These are phyloP conservation scores for Hucho hucho DNA, from an alignment of 2,113 vertebrate species.

Conservation along the genomic window DNA sequence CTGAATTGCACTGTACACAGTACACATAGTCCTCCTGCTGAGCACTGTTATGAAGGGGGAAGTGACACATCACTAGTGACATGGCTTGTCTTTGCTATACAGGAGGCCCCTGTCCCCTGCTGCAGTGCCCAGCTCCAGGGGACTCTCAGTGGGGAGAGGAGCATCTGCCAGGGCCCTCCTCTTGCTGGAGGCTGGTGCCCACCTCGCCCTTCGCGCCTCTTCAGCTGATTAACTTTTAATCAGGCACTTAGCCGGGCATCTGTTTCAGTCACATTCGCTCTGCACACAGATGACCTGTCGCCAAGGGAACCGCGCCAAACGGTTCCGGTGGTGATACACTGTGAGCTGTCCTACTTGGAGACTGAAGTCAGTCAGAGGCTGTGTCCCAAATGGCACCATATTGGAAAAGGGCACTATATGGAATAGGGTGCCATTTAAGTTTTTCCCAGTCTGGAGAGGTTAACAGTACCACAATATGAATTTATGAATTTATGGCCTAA, in stretches of 20 bases:
- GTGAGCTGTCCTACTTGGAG: neutral
- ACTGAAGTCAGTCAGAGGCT: too few species aligned
- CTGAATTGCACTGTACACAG: too few species aligned
- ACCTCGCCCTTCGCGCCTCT: slow-evolving; percentile 48
- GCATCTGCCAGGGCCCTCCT: slow-evolving; percentile 67
- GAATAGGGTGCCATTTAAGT: too few species aligned
- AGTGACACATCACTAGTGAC: too few species aligned
- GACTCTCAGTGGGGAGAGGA: slow-evolving; percentile 63
- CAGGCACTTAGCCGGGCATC: slow-evolving; percentile 78
- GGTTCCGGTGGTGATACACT: slow-evolving; percentile 58
- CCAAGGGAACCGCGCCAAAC: slow-evolving; percentile 62
- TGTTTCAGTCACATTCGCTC: slow-evolving; percentile 67
- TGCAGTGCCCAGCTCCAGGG: slow-evolving; percentile 65
- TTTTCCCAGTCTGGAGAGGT: too few species aligned
- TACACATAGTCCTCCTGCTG: too few species aligned
- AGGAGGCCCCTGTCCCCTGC: slow-evolving; percentile 14
- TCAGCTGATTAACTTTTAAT: slow-evolving; percentile 78
- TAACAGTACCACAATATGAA: too few species aligned
- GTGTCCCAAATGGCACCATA: too few species aligned
- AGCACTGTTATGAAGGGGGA: too few species aligned
- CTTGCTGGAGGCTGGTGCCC: slow-evolving; percentile 67
- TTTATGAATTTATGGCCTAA: too few species aligned
- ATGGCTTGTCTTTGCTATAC: too few species aligned
- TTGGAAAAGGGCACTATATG: too few species aligned
- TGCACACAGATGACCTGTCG: slow-evolving; percentile 67